Evolutionary conservation across 2,113 vertebrate genomes (phyloP), one percentile per base, ranked within the genome.

Genomic region (Siniperca knerii): DNA sequence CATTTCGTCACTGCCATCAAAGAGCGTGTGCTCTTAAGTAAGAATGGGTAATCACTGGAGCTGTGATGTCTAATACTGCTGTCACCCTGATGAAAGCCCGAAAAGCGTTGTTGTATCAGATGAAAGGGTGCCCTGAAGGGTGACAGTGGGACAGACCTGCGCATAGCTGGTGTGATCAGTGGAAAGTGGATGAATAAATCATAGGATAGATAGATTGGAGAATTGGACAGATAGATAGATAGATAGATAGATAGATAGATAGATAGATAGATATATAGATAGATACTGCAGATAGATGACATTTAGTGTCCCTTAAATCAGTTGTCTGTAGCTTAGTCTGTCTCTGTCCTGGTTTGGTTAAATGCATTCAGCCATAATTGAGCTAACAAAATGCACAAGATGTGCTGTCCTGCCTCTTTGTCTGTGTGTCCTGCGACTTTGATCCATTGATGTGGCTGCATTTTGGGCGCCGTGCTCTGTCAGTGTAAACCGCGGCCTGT

Each of bases 151-250:
- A 79, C 46, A 67, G 75, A 80, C 52, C 81, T 85, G 69, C 29
- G 37, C 55, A 42, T 55, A 61, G 71, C 80, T 67, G 72, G 25
- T 88, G 73, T 85, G 91, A 93, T 90, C 92, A 76, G 79, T 91
- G 87, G 82, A 92, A 90, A 92, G 84, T 88, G 79, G 78, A 93
- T 95, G 87, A 94, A 94, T 95, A 89, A 95, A 89, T 94, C 72
- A 96, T 89, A 54, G 8, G 67, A 29, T 29, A 69, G 50, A 83
- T 61, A 25, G 35, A 83, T 65, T 75, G 72, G 12, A 73, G 75
- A 69, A 83, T 8, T 42, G 44, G 75, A 35, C 62, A 12, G 50
- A 65, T 37, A 35, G 72, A 50, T 67, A 7, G 70, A 72, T 37
- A 54, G 58, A 78, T 60, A 46, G 68, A 33, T 70, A 15, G 48